Evolutionary conservation across 1,140 invertebrate species (phyloP).

Genomic region (Drosophila nikananu): DNA sequence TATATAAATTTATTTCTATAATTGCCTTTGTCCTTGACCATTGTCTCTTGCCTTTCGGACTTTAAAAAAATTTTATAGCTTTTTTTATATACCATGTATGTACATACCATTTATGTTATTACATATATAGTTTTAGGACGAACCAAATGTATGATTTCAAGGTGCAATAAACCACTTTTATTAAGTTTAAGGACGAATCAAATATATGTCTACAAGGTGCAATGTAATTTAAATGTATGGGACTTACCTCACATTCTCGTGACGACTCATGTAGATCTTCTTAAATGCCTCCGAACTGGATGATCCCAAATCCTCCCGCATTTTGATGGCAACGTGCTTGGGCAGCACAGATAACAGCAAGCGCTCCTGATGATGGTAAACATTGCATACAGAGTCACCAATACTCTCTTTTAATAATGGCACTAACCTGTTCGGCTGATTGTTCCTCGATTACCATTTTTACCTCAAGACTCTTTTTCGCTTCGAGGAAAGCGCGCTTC

Average conservation of each 20-base stretch:
- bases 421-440: slow-evolving; percentile 93
- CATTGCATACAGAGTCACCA: background rate
- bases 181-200: background rate
- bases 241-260: slow-evolving; percentile 96
- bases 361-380: slow-evolving; percentile 89
- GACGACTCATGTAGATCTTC: slow-evolving; percentile 98
- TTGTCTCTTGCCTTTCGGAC: background rate
- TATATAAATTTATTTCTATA: background rate
- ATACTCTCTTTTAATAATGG: background rate
- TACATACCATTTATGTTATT: too few species aligned
- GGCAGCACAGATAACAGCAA: slow-evolving; percentile 96
- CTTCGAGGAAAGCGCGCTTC: slow-evolving; percentile 94
- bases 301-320: slow-evolving; percentile 95
- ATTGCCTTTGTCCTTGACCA: too few species aligned
- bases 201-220: background rate
- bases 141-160: too few species aligned
- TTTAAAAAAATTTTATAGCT: too few species aligned
- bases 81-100: too few species aligned
- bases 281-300: slow-evolving; percentile 96
- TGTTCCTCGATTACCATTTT: slow-evolving; percentile 97
- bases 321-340: slow-evolving; percentile 97
- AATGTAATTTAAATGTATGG: background rate
- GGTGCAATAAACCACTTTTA: too few species aligned
- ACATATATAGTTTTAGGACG: too few species aligned
- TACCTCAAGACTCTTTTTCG: slow-evolving; percentile 95